phyloP scores from a whole-genome alignment of 2,888 invertebrate genomes.

The Galeruca laticollis region DNA sequence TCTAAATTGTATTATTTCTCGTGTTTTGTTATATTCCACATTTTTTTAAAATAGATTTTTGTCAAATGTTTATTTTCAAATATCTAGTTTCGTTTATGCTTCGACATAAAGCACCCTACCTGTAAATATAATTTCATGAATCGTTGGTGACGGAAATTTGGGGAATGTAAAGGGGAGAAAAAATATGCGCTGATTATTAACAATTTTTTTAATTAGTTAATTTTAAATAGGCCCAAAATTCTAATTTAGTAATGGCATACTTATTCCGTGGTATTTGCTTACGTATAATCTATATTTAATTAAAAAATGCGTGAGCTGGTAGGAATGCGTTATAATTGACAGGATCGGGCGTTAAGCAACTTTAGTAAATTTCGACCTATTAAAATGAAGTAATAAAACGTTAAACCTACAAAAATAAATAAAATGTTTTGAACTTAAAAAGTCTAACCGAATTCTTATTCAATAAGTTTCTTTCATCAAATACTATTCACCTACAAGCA shows the following conservation, averaged over 20 bases:
- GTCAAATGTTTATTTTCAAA: neutral
- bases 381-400: too few relatives aligned
- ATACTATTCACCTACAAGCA: too few relatives aligned
- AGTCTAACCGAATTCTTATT: too few relatives aligned
- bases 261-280: slow-evolving; percentile 5
- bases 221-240: slow-evolving; percentile 1
- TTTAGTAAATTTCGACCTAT: too few relatives aligned
- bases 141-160: neutral
- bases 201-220: neutral
- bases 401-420: too few relatives aligned
- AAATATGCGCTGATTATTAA: neutral
- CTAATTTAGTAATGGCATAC: neutral
- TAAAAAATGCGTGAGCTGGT: slow-evolving; percentile 12
- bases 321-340: neutral
- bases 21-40: neutral
- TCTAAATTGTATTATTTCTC: too few relatives aligned
- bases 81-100: neutral
- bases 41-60: neutral
- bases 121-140: neutral
- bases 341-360: neutral
- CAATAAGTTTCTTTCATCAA: too few relatives aligned
- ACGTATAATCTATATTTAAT: slow-evolving; percentile 10
- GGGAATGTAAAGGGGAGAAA: slow-evolving; percentile 3
- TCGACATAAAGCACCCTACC: neutral
- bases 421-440: too few relatives aligned